These are phyloP conservation scores for Onychostruthus taczanowskii DNA, from an alignment of 2,113 vertebrate genomes.

Conservation along the genomic window DNA sequence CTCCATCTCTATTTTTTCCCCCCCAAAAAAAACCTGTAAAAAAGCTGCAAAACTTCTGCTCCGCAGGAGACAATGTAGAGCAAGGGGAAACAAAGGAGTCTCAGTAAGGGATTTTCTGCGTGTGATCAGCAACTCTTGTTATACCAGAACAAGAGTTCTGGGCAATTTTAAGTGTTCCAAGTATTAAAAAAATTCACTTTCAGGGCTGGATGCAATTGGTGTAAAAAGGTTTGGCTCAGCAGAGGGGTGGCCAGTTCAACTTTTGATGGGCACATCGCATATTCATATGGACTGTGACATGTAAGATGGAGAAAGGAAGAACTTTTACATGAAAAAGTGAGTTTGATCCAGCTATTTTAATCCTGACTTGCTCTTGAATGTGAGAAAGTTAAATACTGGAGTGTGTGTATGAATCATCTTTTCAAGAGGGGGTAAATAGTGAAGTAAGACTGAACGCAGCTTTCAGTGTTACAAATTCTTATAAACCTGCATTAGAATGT, in stretches of 20 bases:
- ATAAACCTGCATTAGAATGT: background rate
- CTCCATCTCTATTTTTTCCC: rapidly evolving
- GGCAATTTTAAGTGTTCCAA: background rate
- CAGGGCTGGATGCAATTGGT: background rate
- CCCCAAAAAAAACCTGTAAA: background rate
- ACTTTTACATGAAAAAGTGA: background rate
- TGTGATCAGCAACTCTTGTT: background rate
- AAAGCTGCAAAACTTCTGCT: background rate
- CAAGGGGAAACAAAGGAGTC: background rate
- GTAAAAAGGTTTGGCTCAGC: background rate
- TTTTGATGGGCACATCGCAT: background rate
- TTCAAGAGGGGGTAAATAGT: background rate
- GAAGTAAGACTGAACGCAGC: background rate
- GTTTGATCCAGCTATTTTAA: background rate
- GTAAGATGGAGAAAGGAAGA: background rate
- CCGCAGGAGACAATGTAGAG: background rate
- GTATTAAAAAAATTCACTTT: background rate
- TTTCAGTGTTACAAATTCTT: background rate
- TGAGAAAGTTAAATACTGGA: background rate
- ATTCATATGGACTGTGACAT: background rate
- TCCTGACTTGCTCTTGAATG: background rate
- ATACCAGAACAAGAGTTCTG: background rate
- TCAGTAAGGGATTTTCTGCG: background rate
- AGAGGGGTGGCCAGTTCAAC: background rate
- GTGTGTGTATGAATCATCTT: background rate